Evolutionary conservation across 2,888 invertebrate species (phyloP), one percentile per base, ranked within the genome.

Genomic region (Asteroscopus sphinx): DNA sequence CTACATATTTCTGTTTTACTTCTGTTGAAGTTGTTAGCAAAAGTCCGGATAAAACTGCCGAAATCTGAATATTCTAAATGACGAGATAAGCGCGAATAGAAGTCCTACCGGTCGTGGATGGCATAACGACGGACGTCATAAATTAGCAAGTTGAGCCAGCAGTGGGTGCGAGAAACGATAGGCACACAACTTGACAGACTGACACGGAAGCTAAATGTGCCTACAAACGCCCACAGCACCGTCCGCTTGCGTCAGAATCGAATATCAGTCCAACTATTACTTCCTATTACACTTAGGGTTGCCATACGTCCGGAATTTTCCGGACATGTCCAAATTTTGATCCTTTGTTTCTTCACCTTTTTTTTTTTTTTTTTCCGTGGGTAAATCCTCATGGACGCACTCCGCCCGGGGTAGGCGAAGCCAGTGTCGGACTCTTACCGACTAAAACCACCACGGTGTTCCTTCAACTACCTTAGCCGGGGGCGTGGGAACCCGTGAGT

Each of bases 211-310:
- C 78, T 69, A 55, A 63, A 63, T 60, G 68, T 71, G 63, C 68
- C 62, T 71, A 71, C 73, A 66, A 73, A 78, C 77, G 76, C 83
- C 81, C 75, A 83, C 81, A 68, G 64, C 53, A 59, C 54, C 60
- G 59, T 61, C 53, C 64, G 79, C 73, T 86, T 86, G 78, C 86
- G 87, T 85, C 85, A 86, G 73, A 76, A 74, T 79, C 77, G 75
- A 81, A 84, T 81, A 74, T 77, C 65, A 78, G 53, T 61, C 55
- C 57, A 57, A 73, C 73, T 80, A 75, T 75, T 79, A 80, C 82
- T 86, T 85, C 86, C 86, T 85, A 82, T 77, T 83, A 73, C 71
- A 69, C 41, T 41, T 57, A 73, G 59, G 68, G 65, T 21, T 21
- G 21, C 21, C 21, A 21, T n/a, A n/a, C n/a, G n/a, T n/a, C n/a